Evolutionary conservation across 1,140 invertebrate genomes (phyloP).

Genomic region (Ectropis grisescens): DNA sequence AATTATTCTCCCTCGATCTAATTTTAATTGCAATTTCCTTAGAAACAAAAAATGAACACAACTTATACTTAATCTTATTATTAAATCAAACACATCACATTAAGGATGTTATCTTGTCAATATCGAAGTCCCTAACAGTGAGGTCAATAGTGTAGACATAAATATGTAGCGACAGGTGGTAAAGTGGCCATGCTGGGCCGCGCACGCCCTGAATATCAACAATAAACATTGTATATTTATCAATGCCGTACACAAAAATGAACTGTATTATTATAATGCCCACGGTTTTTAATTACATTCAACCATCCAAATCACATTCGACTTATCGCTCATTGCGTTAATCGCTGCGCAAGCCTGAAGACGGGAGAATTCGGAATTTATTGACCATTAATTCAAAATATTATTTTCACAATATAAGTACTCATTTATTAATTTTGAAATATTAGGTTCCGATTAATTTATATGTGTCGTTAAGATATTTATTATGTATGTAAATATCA

Average conservation of each 20-base stretch:
- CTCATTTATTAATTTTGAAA: conserved; percentile 71
- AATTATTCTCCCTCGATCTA: too few species aligned
- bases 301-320: conserved; percentile 12
- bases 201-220: conserved; percentile 38
- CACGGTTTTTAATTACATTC: conserved; percentile 23
- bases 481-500: conserved; percentile 68
- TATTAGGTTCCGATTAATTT: conserved; percentile 70
- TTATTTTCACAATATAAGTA: conserved; percentile 71
- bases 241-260: conserved; percentile 23
- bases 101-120: conserved; percentile 72
- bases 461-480: conserved; percentile 69
- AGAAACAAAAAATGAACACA: conserved; percentile 36
- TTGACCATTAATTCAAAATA: conserved; percentile 71
- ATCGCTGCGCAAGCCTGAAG: conserved; percentile 62
- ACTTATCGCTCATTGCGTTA: conserved; percentile 9
- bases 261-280: conserved; percentile 27
- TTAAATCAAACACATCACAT: conserved; percentile 73
- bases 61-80: conserved; percentile 68
- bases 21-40: conserved; percentile 45
- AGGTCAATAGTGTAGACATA: conserved; percentile 69
- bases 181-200: conserved; percentile 64
- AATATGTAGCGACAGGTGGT: conserved; percentile 69
- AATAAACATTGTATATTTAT: conserved; percentile 19
- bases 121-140: conserved; percentile 70
- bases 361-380: conserved; percentile 70